Conservation (phyloP, 35 echinoderm and acorn worm species). For the Anneissia japonica region DNA sequence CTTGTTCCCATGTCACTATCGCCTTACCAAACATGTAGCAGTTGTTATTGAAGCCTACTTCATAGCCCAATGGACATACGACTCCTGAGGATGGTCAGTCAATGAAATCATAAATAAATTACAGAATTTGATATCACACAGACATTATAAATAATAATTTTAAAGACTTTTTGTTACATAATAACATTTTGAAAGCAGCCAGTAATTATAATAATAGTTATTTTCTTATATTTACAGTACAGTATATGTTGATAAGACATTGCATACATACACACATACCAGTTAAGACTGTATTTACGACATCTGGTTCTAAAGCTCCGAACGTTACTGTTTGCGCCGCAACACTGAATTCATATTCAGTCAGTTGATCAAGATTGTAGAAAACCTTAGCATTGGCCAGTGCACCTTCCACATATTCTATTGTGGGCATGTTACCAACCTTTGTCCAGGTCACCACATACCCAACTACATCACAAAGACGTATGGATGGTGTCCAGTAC, state of each 20-base stretch:
- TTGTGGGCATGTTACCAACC: not conserved
- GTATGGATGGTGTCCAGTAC: not conserved
- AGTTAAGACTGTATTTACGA: not conserved
- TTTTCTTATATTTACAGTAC: too few species aligned
- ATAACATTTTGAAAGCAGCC: too few species aligned
- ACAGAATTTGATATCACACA: too few species aligned
- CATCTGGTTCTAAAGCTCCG: not conserved
- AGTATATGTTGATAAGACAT: too few species aligned
- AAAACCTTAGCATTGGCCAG: not conserved
- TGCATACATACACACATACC: not conserved
- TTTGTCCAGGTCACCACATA: not conserved
- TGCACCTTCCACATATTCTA: not conserved
- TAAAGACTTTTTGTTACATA: too few species aligned
- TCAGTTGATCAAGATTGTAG: not conserved
- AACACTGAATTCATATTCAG: not conserved
- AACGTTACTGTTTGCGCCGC: not conserved
- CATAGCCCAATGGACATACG: not conserved
- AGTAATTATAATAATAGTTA: too few species aligned
- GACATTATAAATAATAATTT: too few species aligned
- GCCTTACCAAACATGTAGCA: conserved; percentile 38
- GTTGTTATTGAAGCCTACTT: not conserved
- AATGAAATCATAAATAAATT: too few species aligned
- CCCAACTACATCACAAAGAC: not conserved
- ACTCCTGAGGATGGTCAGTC: too few species aligned
- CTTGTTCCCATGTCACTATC: conserved; percentile 9